Evolutionary conservation across 2,888 invertebrate species (phyloP).

Genomic region (Synanthedon formicaeformis): DNA sequence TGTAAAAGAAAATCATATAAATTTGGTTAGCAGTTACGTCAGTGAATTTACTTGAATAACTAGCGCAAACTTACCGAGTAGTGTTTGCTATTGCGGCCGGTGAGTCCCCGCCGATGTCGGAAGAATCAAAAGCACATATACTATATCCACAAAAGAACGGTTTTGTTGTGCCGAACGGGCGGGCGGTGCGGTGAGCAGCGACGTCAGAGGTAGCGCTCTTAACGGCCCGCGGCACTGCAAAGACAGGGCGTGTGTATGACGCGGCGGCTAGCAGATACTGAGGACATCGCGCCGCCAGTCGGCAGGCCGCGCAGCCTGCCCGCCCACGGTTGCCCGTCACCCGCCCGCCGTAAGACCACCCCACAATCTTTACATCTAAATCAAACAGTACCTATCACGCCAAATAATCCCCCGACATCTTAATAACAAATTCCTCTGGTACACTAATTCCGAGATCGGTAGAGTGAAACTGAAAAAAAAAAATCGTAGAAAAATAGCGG

Average conservation of each 20-base stretch:
- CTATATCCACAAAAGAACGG: constrained; percentile 26
- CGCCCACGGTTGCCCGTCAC: constrained; percentile 49
- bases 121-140: constrained; percentile 31
- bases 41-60: not conserved
- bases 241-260: constrained; percentile 49
- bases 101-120: constrained; percentile 15
- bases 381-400: constrained; percentile 35
- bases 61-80: not conserved
- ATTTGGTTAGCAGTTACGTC: not conserved
- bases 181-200: constrained; percentile 13
- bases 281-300: constrained; percentile 15
- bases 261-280: constrained; percentile 53
- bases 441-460: constrained; percentile 5
- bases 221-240: constrained; percentile 16
- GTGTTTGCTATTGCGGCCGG: constrained; percentile 1
- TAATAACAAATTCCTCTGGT: no score
- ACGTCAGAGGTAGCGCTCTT: constrained; percentile 9
- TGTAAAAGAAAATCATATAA: not conserved
- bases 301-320: constrained; percentile 17
- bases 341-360: constrained; percentile 46
- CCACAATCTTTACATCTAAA: constrained; percentile 44
- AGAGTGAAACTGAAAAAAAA: not conserved
- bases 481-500: no score
- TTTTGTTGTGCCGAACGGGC: constrained; percentile 47
- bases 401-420: constrained; percentile 15